Evolutionary conservation across 2,888 invertebrate genomes (phyloP).

Genomic region (Microctonus brassicae): DNA sequence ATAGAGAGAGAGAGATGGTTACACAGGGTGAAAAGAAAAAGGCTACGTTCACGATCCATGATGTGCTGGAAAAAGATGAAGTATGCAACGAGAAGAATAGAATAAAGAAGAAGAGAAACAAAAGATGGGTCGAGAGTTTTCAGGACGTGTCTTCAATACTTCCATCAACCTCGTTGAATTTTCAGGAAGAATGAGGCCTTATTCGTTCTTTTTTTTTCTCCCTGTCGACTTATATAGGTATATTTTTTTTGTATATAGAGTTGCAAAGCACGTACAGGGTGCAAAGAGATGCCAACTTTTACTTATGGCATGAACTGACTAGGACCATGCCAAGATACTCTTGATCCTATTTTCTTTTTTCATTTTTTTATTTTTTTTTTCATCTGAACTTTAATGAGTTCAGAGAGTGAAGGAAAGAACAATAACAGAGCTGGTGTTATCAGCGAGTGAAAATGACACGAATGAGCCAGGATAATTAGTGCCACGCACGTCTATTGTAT

Average conservation of each 20-base stretch:
- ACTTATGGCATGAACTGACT: neutral
- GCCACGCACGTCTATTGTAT: conserved; percentile 35
- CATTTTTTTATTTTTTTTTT: neutral
- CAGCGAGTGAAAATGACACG: conserved; percentile 13
- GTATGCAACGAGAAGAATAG: conserved; percentile 24
- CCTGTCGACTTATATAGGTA: neutral
- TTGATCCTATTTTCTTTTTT: neutral
- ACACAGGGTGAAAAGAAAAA: conserved; percentile 35
- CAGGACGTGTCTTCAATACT: conserved; percentile 53
- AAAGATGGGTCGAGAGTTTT: conserved; percentile 38
- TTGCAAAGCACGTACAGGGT: neutral
- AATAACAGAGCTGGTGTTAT: conserved; percentile 16
- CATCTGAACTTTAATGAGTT: conserved; percentile 13
- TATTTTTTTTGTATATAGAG: neutral
- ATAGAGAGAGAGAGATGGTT: conserved; percentile 49
- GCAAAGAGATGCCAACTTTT: neutral
- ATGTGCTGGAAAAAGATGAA: conserved; percentile 22
- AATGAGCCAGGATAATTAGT: conserved; percentile 16
- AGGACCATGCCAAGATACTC: neutral
- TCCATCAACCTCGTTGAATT: conserved; percentile 55
- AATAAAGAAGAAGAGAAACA: conserved; percentile 24
- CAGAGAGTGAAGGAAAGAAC: neutral
- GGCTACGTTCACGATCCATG: conserved; percentile 1
- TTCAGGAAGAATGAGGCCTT: conserved; percentile 39
- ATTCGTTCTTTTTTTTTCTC: conserved; percentile 9